phyloP scores from a whole-genome alignment of 1,140 invertebrate species.

The Plodia interpunctella region DNA sequence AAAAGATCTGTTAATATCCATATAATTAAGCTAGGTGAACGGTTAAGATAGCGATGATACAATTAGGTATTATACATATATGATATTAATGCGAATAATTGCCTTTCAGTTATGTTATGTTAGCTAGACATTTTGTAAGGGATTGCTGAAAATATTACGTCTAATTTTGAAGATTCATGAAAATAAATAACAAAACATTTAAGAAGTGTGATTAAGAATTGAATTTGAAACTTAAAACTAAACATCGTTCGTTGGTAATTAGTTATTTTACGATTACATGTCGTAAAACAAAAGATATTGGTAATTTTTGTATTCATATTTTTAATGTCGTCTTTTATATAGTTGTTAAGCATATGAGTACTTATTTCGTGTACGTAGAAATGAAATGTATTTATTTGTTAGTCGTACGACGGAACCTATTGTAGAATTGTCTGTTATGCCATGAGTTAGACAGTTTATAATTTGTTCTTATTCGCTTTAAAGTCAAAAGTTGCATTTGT shows the following conservation, averaged over 20 bases:
- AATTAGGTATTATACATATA: background rate
- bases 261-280: background rate
- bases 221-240: background rate
- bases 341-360: background rate
- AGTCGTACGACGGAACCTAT: slow-evolving; percentile 30
- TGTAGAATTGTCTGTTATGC: slow-evolving; percentile 62
- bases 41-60: background rate
- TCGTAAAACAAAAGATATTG: background rate
- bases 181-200: background rate
- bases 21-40: slow-evolving; percentile 11
- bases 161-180: background rate
- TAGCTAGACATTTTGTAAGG: background rate
- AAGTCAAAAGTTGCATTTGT: slow-evolving; percentile 70
- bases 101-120: slow-evolving; percentile 14
- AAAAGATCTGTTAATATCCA: slow-evolving; percentile 6
- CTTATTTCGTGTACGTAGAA: slow-evolving; percentile 13
- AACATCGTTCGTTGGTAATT: background rate
- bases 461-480: slow-evolving; percentile 67
- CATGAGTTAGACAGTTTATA: slow-evolving; percentile 64
- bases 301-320: slow-evolving; percentile 11
- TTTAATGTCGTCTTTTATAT: slow-evolving; percentile 8
- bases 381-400: slow-evolving; percentile 50
- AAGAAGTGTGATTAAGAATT: background rate
- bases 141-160: background rate
- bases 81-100: slow-evolving; percentile 18